These are phyloP conservation scores for Galbula dea DNA, from an alignment of 2,113 vertebrate genomes.

Conservation along the genomic window DNA sequence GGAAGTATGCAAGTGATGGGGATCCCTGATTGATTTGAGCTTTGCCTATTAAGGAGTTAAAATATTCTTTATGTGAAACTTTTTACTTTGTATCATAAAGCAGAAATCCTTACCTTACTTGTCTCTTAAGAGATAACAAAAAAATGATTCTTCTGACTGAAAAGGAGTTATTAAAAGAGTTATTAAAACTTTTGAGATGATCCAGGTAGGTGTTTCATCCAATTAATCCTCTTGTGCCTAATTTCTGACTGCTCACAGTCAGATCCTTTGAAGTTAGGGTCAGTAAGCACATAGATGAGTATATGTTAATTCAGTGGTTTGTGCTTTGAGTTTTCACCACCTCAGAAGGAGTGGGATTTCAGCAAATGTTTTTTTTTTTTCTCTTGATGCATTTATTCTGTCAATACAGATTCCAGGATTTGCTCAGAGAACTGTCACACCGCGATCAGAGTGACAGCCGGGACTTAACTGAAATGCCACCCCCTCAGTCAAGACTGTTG, in stretches of 20 bases:
- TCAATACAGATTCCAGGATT: slow-evolving; percentile 86
- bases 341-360: slow-evolving; percentile 9
- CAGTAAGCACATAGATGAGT: background rate
- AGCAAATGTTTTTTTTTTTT: background rate
- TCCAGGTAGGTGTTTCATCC: slow-evolving; percentile 53
- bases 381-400: background rate
- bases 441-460: slow-evolving; percentile 86
- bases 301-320: background rate
- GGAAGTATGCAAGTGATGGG: background rate
- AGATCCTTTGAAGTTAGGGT: slow-evolving; percentile 49
- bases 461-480: slow-evolving; percentile 89
- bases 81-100: slow-evolving; percentile 5
- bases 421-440: slow-evolving; percentile 89
- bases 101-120: slow-evolving; percentile 37
- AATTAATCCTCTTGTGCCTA: slow-evolving; percentile 20
- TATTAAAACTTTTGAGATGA: slow-evolving; percentile 48
- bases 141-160: slow-evolving; percentile 25
- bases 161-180: slow-evolving; percentile 47
- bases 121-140: slow-evolving; percentile 49
- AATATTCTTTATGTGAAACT: background rate
- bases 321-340: background rate
- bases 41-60: slow-evolving; percentile 27
- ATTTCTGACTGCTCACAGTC: slow-evolving; percentile 37
- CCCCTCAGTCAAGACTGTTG: slow-evolving; percentile 94
- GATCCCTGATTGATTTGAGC: background rate